Base-by-base conservation (phyloP, 2,113 vertebrate species). In the Prunella fulvescens region DNA sequence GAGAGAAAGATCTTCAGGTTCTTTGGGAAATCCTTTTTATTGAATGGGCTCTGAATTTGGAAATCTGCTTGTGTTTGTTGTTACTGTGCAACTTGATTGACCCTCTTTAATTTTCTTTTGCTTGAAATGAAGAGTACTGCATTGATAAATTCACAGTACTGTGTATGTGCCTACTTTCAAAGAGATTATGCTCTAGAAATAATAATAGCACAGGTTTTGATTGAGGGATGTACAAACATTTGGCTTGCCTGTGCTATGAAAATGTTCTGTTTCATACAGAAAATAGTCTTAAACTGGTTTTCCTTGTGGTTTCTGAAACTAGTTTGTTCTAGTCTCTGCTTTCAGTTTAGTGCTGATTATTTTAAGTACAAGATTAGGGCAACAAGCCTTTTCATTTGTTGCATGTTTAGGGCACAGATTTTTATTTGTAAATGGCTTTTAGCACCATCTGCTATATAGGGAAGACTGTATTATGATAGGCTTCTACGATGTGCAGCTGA, bases 241-340 rank as follows among this genome's bases (percentile, higher is more conserved):
- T 84, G 67, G 28, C 45, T 67, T 81, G 37, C 19, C 47, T 78
- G 1, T 64, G 24, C 39, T 81, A 20, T 81, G 70, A 81, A 94
- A 86, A 74, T 84, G 9, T 67, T 88, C 40, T 26, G 0, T 91
- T 95, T 84, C 77, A 35, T 81, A 48, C 5, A 2, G 60, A 87
- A 95, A 84, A 82, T 71, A 69, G 70, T 91, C 95, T 85, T 76
- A 76, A 95, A 93, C 86, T 93, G 86, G 65, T 93, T 93, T 94
- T 87, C 88, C 77, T 29, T 89, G 84, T 95, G 81, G 83, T 81
- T 95, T 86, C 81, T 76, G 77, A 61, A 93, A 81, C 91, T 92
- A 61, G 53, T 91, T 93, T 93, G 53, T 89, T 91, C 77, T 92
- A 45, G 56, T 89, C 39, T 92, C 48, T 11, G 1, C 86, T 94